Evolutionary conservation across 2,797 vertebrate species (phyloP), one percentile per base, ranked within the genome.

Genomic region (Holocentrus rufus): DNA sequence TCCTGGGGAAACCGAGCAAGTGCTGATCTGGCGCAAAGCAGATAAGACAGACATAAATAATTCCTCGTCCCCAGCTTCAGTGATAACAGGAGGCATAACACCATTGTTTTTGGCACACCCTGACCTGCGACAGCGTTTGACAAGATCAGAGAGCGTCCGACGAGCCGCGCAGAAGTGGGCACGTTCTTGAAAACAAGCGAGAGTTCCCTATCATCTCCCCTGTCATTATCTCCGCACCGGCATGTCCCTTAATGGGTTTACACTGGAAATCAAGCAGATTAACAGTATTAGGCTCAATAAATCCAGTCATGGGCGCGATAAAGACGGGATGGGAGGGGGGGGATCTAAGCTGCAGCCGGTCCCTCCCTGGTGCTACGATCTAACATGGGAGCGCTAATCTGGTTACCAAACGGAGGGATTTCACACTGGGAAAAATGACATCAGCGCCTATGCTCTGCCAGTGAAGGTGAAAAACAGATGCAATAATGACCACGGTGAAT

Each of bases 11-110:
- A 90, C 73, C 75, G 85, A 27, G 79, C 27, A 0, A 75, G 64
- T 23, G 18, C 42, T 72, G 58, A 86, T 87, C 68, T 82, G 59
- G 50, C 86, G 84, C 69, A 49, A 66, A 79, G 69, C 4, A 91
- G 89, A 93, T 92, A 91, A 87, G 82, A 23, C 53, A 39, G 61
- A 78, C 77, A 83, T 91, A 92, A 92, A 93, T 90, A 92, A 88
- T 81, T 82, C 69, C 64, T 80, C 7, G 6, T 89, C 72, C 76
- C 74, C 65, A 61, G 75, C 76, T 65, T 53, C 13, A 9, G 79
- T 44, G 85, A 90, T 82, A 92, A 91, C 85, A 87, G 67, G 80
- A 81, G 64, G 49, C 68, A 77, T 60, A 81, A 90, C 79, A 46
- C 86, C 77, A 87, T 87, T 93, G 90, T 92, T 93, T 89, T 88